Base-by-base conservation (phyloP, 2,888 invertebrate species). In the Acrocyrtus sp. region DNA sequence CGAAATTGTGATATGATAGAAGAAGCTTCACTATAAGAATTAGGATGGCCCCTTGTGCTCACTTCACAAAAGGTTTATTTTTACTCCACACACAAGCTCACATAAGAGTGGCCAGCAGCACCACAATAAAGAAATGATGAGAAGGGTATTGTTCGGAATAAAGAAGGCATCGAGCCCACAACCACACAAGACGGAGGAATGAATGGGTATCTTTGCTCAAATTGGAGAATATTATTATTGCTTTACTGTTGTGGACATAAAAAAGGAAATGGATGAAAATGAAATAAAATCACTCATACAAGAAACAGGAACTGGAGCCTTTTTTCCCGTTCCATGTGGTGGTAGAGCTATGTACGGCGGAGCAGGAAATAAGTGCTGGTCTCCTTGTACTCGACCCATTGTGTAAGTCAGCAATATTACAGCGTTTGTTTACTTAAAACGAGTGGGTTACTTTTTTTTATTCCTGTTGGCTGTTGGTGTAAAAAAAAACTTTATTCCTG, bases 141-240 rank as follows among this genome's bases (percentile, higher is more conserved):
- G 34, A 34, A 34, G 43, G 57, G 39, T 57, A 57, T 57, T 43
- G 43, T 39, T 57, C 41, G 57, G 43, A 24, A 41, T 21, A 41
- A 56, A 57, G 43, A 57, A 57, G 24, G 22, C 12, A 43, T 21
- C n/a, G 43, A 15, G 24, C 24, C 15, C 26, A 34, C 34, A 34
- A 34, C n/a, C n/a, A n/a, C 6, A 34, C 34, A 8, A 8, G 34
- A 34, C 12, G 34, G 5, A 34, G 6, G 34, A 43, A 43, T 57
- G 43, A 57, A 57, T 57, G 43, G 56, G 24, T 21, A 60, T 60
- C 48, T 60, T 48, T 48, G 3, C n/a, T 57, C 29, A 47, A 47
- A 29, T 60, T 57, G 48, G n/a, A 48, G 48, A 5, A 34, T 47
- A 27, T 29, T 15, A 45, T 15, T 43, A 26, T 26, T 51, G 24